Conservation (phyloP, 2,888 invertebrate species). For the Volucella bombylans region DNA sequence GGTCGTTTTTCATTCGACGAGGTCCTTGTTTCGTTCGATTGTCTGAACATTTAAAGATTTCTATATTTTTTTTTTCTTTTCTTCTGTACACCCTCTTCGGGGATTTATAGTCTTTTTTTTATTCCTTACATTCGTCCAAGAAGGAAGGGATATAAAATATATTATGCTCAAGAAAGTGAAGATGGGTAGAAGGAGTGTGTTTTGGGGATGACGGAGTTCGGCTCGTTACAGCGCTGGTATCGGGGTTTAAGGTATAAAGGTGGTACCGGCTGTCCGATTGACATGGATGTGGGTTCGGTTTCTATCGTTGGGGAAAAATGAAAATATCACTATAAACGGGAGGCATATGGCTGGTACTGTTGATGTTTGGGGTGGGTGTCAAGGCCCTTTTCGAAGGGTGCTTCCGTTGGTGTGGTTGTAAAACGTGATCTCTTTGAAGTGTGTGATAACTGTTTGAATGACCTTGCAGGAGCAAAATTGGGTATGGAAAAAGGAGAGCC, state of each 20-base stretch:
- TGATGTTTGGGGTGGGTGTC: too few species aligned
- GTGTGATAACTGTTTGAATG: too few species aligned
- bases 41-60: constrained; percentile 69
- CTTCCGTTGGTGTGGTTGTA: too few species aligned
- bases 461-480: too few species aligned
- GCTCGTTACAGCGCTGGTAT: constrained; percentile 57
- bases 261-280: constrained; percentile 45
- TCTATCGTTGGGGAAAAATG: neutral
- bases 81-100: constrained; percentile 18
- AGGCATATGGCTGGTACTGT: too few species aligned
- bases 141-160: too few species aligned
- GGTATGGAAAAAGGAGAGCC: too few species aligned
- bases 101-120: constrained; percentile 54
- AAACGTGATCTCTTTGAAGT: too few species aligned
- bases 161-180: too few species aligned
- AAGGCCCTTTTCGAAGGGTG: neutral
- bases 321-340: too few species aligned
- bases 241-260: constrained; percentile 1
- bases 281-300: constrained; percentile 33
- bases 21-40: constrained; percentile 68
- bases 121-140: too few species aligned
- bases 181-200: too few species aligned
- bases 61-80: constrained; percentile 31
- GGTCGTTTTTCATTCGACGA: constrained; percentile 68
- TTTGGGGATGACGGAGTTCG: neutral